Evolutionary conservation across 1,140 invertebrate species (phyloP).

Genomic region (Aricia agestis): DNA sequence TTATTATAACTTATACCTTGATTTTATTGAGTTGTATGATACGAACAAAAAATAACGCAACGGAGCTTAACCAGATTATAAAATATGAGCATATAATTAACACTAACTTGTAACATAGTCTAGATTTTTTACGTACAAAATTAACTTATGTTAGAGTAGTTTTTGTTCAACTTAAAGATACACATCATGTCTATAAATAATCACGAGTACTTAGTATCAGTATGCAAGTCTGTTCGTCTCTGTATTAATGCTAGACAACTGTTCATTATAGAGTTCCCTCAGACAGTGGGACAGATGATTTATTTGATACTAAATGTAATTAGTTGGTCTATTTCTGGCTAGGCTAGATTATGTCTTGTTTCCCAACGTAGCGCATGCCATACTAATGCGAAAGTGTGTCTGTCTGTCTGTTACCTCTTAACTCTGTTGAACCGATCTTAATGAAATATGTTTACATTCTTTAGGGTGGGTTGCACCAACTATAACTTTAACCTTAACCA

Average conservation of each 20-base stretch:
- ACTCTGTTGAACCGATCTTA: too few relatives aligned
- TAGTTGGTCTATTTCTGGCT: background rate
- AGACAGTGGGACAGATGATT: background rate
- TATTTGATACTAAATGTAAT: conserved; percentile 1
- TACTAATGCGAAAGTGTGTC: too few relatives aligned
- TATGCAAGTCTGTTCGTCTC: background rate
- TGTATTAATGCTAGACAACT: background rate
- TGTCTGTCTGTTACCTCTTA: too few relatives aligned
- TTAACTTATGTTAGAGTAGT: background rate
- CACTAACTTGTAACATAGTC: too few relatives aligned
- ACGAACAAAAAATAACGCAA: too few relatives aligned
- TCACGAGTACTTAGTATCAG: background rate
- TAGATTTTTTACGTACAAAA: background rate
- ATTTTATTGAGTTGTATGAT: too few relatives aligned
- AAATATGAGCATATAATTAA: too few relatives aligned
- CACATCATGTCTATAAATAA: background rate
- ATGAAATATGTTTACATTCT: too few relatives aligned
- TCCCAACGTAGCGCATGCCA: background rate
- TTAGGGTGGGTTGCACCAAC: too few relatives aligned
- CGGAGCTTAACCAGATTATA: too few relatives aligned
- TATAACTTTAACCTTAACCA: too few relatives aligned
- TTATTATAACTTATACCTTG: too few relatives aligned
- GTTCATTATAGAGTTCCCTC: background rate
- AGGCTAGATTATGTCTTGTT: background rate
- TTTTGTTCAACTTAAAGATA: background rate